These are phyloP conservation scores for Drosophila persimilis DNA, from an alignment of 1,140 invertebrate genomes.

Conservation along the genomic window DNA sequence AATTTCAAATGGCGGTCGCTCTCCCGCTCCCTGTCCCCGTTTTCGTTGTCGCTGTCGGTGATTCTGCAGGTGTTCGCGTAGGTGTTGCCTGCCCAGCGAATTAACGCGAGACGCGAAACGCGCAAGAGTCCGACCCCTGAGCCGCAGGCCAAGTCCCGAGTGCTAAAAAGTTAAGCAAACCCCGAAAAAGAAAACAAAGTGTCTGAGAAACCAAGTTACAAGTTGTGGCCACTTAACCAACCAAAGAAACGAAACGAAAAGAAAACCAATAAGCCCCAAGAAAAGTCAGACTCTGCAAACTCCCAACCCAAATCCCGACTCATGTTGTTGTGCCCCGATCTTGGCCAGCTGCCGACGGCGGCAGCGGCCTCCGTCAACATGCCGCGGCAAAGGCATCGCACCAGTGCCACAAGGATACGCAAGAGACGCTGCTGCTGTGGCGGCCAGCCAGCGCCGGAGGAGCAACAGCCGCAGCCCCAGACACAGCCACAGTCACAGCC, in stretches of 20 bases:
- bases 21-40: no score
- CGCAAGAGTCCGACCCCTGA: background rate
- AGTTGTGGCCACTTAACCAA: conserved; percentile 3
- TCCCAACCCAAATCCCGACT: conserved; percentile 5
- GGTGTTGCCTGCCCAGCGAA: conserved; percentile 41
- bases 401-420: conserved; percentile 64
- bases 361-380: conserved; percentile 11
- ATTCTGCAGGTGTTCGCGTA: conserved; percentile 18
- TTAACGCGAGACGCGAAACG: conserved; percentile 19
- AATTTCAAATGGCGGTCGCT: conserved; percentile 70
- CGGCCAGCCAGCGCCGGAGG: background rate
- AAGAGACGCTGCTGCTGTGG: conserved; percentile 60
- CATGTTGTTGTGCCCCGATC: conserved; percentile 52
- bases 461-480: conserved; percentile 14
- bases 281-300: no score
- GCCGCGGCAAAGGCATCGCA: conserved; percentile 51
- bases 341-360: conserved; percentile 34
- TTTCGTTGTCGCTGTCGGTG: no score
- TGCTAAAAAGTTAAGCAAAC: conserved; percentile 12
- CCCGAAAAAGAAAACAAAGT: conserved; percentile 9
- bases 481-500: conserved; percentile 21
- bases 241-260: conserved; percentile 4
- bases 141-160: conserved; percentile 3
- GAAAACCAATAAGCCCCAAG: no score
- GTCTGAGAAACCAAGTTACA: no score